Evolutionary conservation across 2,113 vertebrate species (phyloP), one percentile per base, ranked within the genome.

Genomic region (Sphyrna mokarran): DNA sequence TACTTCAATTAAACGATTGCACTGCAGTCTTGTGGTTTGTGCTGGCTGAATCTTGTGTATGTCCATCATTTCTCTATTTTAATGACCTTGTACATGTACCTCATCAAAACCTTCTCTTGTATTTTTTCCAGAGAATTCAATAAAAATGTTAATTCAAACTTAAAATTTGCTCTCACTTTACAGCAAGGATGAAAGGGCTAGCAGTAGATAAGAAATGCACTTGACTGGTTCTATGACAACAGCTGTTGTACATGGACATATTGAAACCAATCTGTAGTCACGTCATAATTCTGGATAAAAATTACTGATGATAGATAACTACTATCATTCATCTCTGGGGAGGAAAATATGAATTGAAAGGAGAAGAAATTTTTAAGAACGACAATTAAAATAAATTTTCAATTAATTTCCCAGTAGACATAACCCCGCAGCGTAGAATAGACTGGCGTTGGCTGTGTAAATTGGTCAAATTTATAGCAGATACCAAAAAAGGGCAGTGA

Each of bases 301-400:
- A 95, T 95, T 69, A 72, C 94, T 95, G 43, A 95, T 95, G 94
- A 54, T 95, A 72, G 94, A 95, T 95, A 95, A 95, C 94, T 29
- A 54, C 68, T 72, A 72, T 70, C 94, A 48, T 95, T 95, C 69
- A 95, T 95, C 94, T 95, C 94, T 18, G 11, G 94, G 69, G 94
- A 95, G 40, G 40, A 48, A 70, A 72, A 95, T 95, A 23, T 95
- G 94, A 95, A 95, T 95, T 95, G 68, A 95, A 95, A 76, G 69
- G 94, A 95, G 68, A 95, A 95, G 68, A 76, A 95, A 54, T 69
- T 95, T 95, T 95, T 48, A 95, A 95, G 94, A 95, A 76, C 94
- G 69, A 95, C 69, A 95, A 95, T 95, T 95, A 95, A 95, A 95
- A 95, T 95, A 69, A 72, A 48, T 95, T 95, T 72, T 72, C 40